These are phyloP conservation scores for Xiphorhynchus erythropygius DNA, from an alignment of 2,797 vertebrate genomes.

Conservation along the genomic window DNA sequence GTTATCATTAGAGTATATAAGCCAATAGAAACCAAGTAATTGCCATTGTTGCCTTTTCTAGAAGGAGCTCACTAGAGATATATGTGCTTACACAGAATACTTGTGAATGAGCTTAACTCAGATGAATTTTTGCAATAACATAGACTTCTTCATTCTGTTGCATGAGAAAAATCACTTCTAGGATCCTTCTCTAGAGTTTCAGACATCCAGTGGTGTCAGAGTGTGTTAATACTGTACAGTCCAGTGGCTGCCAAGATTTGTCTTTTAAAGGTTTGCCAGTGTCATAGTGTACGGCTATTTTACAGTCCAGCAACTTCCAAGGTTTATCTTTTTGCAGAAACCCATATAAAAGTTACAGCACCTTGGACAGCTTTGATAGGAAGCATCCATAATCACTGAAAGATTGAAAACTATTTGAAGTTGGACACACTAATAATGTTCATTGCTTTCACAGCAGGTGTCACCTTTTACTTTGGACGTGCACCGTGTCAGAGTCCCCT, in stretches of 20 bases:
- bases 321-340: slow-evolving; percentile 49
- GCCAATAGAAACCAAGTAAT: not conserved
- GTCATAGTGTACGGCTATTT: slow-evolving; percentile 27
- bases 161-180: not conserved
- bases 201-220: not conserved
- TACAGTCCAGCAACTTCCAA: slow-evolving; percentile 37
- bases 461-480: slow-evolving; percentile 23
- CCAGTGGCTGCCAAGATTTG: slow-evolving; percentile 16
- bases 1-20: not conserved
- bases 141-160: not conserved
- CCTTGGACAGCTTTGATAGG: slow-evolving; percentile 38
- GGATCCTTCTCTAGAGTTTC: not conserved
- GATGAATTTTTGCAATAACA: not conserved
- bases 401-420: slow-evolving; percentile 35
- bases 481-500: not conserved
- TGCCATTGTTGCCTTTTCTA: not conserved
- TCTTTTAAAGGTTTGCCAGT: slow-evolving; percentile 6
- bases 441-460: not conserved
- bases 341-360: slow-evolving; percentile 1
- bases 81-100: not conserved
- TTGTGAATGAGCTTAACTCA: not conserved
- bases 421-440: slow-evolving; percentile 41
- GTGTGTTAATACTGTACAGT: slow-evolving; percentile 22
- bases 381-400: slow-evolving; percentile 38
- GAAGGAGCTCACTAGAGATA: not conserved